These are phyloP conservation scores for Microplitis manilae DNA, from an alignment of 2,888 invertebrate species.

Conservation along the genomic window DNA sequence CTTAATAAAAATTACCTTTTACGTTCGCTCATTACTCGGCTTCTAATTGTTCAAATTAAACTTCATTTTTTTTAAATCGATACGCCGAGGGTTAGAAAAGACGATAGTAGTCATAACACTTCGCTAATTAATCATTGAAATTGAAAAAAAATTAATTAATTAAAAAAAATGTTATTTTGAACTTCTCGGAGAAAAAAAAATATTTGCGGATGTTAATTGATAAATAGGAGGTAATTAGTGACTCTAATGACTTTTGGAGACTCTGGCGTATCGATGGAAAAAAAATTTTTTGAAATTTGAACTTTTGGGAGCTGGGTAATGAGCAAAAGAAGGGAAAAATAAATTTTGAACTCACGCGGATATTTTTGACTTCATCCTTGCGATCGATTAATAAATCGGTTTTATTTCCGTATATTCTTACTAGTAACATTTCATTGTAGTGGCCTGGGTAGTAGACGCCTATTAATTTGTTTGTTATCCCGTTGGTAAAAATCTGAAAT, in stretches of 20 bases:
- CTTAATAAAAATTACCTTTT: too few relatives aligned
- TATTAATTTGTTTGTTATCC: conserved; percentile 93
- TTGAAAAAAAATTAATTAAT: conserved; percentile 23
- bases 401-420: conserved; percentile 93
- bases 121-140: conserved; percentile 1
- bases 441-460: conserved; percentile 74
- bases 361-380: conserved; percentile 81
- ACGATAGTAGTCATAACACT: neutral
- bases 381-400: conserved; percentile 94
- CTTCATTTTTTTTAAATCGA: too few relatives aligned
- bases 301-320: neutral
- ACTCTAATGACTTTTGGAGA: too few relatives aligned
- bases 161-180: neutral
- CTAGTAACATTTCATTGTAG: conserved; percentile 82
- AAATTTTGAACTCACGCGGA: conserved; percentile 56
- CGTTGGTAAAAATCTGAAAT: conserved; percentile 89
- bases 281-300: neutral
- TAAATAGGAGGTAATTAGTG: too few relatives aligned
- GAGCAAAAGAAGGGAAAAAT: neutral
- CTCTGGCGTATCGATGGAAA: neutral
- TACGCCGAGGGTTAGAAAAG: too few relatives aligned
- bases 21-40: too few relatives aligned
- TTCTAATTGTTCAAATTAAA: too few relatives aligned
- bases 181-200: too few relatives aligned
- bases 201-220: too few relatives aligned